Evolutionary conservation across 2,888 invertebrate species (phyloP), one percentile per base, ranked within the genome.

Genomic region (Chaitophorus viminalis): DNA sequence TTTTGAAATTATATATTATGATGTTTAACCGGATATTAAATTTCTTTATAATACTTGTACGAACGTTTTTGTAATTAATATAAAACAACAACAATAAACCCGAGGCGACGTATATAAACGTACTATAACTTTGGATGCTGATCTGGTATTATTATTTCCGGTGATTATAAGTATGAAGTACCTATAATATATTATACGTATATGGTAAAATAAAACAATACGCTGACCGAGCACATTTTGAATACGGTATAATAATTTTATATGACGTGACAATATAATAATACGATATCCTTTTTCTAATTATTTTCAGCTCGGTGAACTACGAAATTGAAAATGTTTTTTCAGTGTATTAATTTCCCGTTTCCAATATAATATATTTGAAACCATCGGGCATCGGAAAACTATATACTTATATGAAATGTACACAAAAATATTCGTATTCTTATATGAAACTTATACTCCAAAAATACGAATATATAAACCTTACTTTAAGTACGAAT

Each of bases 21-120:
- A 60, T 18, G 82, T 72, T 72, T 11, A n/a, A 82, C 82, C 82
- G 68, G 82, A 82, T 82, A 82, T 82, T 82, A 72, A 72, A 82
- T 82, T 52, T 33, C 52, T 82, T 72, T 46, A 46, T 46, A 46
- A 46, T 46, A 46, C 46, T 14, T 21, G 52, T 81, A 33, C 5
- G n/a, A 14, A 82, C 25, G 52, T 33, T 82, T 72, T n/a, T 54
- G 31, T 82, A 82, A 72, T 82, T 72, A 72, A 72, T 52, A 68
- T 39, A 14, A n/a, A 68, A 68, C 39, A n/a, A 14, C 29, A 18
- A 29, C 21, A 52, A 77, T 54, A 54, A 77, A 54, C 77, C 77
- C 54, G 77, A 21, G 31, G 54, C 77, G 9, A 68, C 29, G n/a
- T n/a, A n/a, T 68, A 9, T 6, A 46, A 11, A n/a, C 68, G 68